Conservation (phyloP, 2,113 vertebrate genomes). For the Ceyx melanurus region DNA sequence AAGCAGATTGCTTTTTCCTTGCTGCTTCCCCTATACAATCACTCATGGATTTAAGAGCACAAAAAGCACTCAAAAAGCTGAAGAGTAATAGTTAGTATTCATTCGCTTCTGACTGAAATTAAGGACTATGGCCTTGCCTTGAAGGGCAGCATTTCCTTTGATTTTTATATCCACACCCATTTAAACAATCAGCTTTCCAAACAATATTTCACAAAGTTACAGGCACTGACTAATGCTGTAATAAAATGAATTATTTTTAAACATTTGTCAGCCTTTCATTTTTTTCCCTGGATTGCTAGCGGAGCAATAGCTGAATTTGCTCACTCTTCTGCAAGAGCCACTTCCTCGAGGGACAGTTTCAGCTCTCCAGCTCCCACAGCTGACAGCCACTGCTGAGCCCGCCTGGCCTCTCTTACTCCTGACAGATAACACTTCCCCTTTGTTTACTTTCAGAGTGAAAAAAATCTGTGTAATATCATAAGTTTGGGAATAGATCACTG, state of each 20-base stretch:
- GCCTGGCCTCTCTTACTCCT: not conserved
- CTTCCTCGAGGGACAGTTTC: not conserved
- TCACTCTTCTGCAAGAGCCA: rapidly evolving
- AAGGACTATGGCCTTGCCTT: not conserved
- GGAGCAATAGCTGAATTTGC: not conserved
- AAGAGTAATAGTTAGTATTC: not conserved
- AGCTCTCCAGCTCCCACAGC: not conserved
- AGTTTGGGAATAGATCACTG: not conserved
- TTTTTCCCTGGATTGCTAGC: not conserved
- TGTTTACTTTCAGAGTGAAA: constrained; percentile 5
- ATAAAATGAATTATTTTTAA: constrained; percentile 2
- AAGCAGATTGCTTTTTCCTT: not conserved
- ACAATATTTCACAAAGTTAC: not conserved
- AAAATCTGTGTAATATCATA: not conserved
- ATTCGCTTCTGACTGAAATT: not conserved
- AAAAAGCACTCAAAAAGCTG: not conserved
- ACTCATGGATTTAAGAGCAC: not conserved
- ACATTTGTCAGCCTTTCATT: not conserved
- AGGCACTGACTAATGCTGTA: not conserved
- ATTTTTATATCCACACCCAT: constrained; percentile 35
- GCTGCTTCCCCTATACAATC: not conserved
- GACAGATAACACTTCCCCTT: not conserved
- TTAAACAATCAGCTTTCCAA: constrained; percentile 2
- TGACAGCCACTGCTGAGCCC: not conserved
- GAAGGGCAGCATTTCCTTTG: constrained; percentile 23